Base-by-base conservation (phyloP, 2,113 vertebrate species). In the Pterocles orientalis region DNA sequence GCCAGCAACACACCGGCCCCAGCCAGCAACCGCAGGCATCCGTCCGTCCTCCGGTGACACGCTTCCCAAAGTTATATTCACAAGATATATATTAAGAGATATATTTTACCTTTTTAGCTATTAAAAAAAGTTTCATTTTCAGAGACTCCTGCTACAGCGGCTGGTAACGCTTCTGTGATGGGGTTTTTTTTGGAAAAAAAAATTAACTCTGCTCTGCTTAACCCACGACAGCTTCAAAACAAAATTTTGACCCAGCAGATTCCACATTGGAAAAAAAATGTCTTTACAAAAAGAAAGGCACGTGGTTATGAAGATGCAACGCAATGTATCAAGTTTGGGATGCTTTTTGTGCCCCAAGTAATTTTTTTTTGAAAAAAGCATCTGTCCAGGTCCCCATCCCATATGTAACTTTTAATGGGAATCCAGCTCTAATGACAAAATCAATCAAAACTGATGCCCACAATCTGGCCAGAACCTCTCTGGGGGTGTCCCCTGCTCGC, bases 41-140 rank as follows among this genome's bases (percentile, higher is more conserved):
- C 0, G 0, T 1, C 6, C 28, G 0, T 1, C 6, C 28, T 15
- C 50, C 0, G 0, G 14, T 4, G 53, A 64, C n/a, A 6, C 34
- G 12, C 50, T 21, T 21, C 60, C 65, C 39, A 21, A 47, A 76
- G 14, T 21, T 10, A 1, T 17, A 53, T 28, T 65, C 14, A 39
- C 1, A 2, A 64, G 29, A 70, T 6, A 41, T 41, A 41, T 41
- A 41, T 41, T 41, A 41, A 41, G 41, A 41, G 14, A 14, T 41
- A 12, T 41, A 41, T 76, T 77, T 68, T 6, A 41, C n/a, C 36
- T 64, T 54, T 69, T 4, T 53, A 18, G 9, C 13, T n/a, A 36
- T 6, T 66, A 26, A 81, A 66, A 66, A 53, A 36, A 18, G 25
- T 21, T 47, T 72, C 3, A 4, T 65, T 88, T 80, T 36, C 62